Conservation (phyloP, 2,888 invertebrate species). For the Sylvicola cinctus region DNA sequence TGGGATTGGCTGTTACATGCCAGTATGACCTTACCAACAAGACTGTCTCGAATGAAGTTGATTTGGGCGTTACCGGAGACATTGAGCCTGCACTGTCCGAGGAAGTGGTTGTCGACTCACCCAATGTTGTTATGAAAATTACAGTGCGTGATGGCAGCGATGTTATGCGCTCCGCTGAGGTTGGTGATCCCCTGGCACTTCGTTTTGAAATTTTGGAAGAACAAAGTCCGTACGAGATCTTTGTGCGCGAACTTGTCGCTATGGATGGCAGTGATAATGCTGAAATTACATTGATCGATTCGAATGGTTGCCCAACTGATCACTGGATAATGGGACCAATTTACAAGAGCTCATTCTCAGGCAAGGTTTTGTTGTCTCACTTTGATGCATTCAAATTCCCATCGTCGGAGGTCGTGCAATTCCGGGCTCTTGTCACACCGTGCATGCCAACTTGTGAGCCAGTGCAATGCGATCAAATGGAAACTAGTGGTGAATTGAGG, state of each 20-base stretch:
- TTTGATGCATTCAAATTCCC: constrained; percentile 96
- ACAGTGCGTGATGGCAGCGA: constrained; percentile 68
- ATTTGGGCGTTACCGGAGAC: constrained; percentile 73
- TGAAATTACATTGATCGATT: constrained; percentile 80
- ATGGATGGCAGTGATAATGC: constrained; percentile 87
- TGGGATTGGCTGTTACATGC: constrained; percentile 81
- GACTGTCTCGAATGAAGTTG: constrained; percentile 81
- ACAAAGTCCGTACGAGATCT: constrained; percentile 87
- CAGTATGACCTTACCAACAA: constrained; percentile 89
- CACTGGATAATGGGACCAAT: constrained; percentile 87
- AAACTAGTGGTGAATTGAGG: constrained; percentile 62
- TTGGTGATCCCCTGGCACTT: constrained; percentile 78
- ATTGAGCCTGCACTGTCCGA: constrained; percentile 70
- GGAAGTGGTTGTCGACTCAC: constrained; percentile 82
- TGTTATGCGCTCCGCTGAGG: constrained; percentile 71
- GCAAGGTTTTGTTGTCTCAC: constrained; percentile 70
- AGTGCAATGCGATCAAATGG: constrained; percentile 70
- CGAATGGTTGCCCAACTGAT: constrained; percentile 81
- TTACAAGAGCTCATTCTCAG: constrained; percentile 56
- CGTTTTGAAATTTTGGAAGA: constrained; percentile 83
- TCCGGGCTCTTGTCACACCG: constrained; percentile 85
- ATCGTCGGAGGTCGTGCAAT: constrained; percentile 83
- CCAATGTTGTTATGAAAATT: constrained; percentile 86
- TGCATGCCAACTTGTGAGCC: constrained; percentile 88
- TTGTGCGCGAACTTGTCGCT: constrained; percentile 81